Evolutionary conservation across 37 sponge, comb jelly and placozoan genomes (phyloP).

Genomic region (Diacarnus erythraeanus): DNA sequence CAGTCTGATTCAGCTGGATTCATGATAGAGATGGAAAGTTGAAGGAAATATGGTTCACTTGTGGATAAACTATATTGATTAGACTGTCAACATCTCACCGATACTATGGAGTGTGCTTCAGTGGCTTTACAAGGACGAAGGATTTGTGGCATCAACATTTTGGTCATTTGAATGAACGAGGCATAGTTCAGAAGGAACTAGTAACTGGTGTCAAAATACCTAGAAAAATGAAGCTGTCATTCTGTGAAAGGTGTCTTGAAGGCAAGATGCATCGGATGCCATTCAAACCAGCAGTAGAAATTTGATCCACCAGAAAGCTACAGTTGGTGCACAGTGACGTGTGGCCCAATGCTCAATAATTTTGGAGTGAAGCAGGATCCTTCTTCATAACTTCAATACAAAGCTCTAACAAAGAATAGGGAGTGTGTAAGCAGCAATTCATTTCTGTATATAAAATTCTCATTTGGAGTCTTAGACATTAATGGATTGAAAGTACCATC

Average conservation of each 20-base stretch:
- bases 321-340: conserved; percentile 64
- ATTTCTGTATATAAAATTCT: no score
- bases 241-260: conserved; percentile 64
- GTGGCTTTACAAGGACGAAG: not conserved
- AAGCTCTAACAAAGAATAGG: no score
- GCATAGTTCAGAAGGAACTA: conserved; percentile 5
- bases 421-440: no score
- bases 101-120: conserved; percentile 9
- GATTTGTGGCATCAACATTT: conserved; percentile 56
- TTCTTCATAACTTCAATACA: no score
- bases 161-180: conserved; percentile 49
- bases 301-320: conserved; percentile 32
- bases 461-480: no score
- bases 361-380: no score
- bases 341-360: conserved; percentile 60
- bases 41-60: conserved; percentile 38
- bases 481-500: no score
- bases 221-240: conserved; percentile 12
- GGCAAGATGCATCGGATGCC: conserved; percentile 47
- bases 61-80: conserved; percentile 43
- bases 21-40: conserved; percentile 26
- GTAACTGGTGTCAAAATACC: conserved; percentile 30
- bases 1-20: conserved; percentile 38
- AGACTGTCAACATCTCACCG: conserved; percentile 29
- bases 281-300: conserved; percentile 52